phyloP scores from a whole-genome alignment of 64 coral and sea anemone genomes.

The Montipora sp. region DNA sequence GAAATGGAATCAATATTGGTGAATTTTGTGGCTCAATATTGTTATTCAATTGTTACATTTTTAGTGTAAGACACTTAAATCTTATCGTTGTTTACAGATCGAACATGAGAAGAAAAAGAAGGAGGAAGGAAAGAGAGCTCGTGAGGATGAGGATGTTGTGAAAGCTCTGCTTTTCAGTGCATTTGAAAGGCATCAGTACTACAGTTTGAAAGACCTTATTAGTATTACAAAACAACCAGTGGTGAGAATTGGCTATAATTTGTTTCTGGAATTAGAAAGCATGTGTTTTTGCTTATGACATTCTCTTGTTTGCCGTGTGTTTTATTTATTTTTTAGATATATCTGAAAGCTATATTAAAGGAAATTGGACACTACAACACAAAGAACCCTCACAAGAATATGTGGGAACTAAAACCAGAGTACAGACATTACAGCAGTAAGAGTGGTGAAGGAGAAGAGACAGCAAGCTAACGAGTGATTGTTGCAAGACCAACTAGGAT shows the following conservation, averaged over 20 bases:
- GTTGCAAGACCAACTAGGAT: background rate
- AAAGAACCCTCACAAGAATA: slow-evolving; percentile 99
- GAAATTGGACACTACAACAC: slow-evolving; percentile 92
- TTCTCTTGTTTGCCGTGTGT: background rate
- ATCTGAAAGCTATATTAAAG: slow-evolving; percentile 94
- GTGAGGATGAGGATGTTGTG: slow-evolving; percentile 90
- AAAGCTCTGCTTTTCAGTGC: slow-evolving; percentile 87
- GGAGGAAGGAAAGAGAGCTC: slow-evolving; percentile 90
- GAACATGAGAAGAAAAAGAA: slow-evolving; percentile 97
- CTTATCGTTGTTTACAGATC: slow-evolving; percentile 55
- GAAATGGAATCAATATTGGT: background rate
- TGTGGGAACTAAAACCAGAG: slow-evolving; percentile 99
- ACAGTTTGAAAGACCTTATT: slow-evolving; percentile 93
- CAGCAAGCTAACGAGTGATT: background rate
- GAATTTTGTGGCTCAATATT: no score
- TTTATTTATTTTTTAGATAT: slow-evolving; percentile 66
- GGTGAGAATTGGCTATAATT: slow-evolving; percentile 74
- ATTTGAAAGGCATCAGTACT: slow-evolving; percentile 98
- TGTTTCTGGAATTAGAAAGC: background rate
- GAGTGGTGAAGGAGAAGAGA: slow-evolving; percentile 31
- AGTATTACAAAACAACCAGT: slow-evolving; percentile 94
- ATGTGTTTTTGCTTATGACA: background rate
- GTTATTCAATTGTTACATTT: no score
- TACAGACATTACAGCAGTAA: slow-evolving; percentile 94
- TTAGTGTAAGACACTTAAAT: no score